A percentile compares a stretch with the other conserved stretches of the same genome.
Evolutionary conservation across 2,888 invertebrate species (phyloP).

Genomic region (Sphaeridia pumilis): DNA sequence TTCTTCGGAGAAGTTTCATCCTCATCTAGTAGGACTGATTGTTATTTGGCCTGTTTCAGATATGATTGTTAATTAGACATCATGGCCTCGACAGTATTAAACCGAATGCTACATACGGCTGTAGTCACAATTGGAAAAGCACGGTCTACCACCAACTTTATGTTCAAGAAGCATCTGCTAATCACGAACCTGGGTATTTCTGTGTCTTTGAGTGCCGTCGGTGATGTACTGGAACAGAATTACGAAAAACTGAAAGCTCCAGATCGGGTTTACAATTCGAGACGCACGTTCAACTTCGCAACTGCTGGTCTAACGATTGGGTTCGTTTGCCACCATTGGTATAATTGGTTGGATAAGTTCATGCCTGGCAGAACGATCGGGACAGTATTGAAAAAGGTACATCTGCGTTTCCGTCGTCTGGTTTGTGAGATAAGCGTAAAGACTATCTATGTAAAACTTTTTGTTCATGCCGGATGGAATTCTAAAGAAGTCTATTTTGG

Average conservation of each 20-base stretch:
- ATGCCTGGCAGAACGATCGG: conserved; percentile 56
- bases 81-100: conserved; percentile 11
- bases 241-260: conserved; percentile 53
- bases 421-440: no score
- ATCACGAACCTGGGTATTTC: conserved; percentile 71
- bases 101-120: conserved; percentile 5
- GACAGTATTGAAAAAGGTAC: conserved; percentile 57
- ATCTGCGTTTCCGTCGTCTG: no score
- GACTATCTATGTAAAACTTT: no score
- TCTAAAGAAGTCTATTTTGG: no score
- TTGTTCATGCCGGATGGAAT: no score
- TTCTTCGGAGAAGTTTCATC: no score
- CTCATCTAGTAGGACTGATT: no score
- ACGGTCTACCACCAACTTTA: conserved; percentile 18
- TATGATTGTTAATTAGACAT: no score
- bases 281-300: conserved; percentile 62
- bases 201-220: conserved; percentile 58
- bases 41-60: no score
- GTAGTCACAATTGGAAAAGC: conserved; percentile 13
- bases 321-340: conserved; percentile 75
- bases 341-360: conserved; percentile 57
- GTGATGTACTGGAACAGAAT: conserved; percentile 68
- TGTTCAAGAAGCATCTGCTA: conserved; percentile 51
- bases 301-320: conserved; percentile 66
- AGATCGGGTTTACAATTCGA: conserved; percentile 47